Percentiles rank a stretch among this genome's conserved stretches.
These are phyloP conservation scores for Sialis fuliginosa DNA, from an alignment of 2,888 invertebrate genomes.

Conservation along the genomic window DNA sequence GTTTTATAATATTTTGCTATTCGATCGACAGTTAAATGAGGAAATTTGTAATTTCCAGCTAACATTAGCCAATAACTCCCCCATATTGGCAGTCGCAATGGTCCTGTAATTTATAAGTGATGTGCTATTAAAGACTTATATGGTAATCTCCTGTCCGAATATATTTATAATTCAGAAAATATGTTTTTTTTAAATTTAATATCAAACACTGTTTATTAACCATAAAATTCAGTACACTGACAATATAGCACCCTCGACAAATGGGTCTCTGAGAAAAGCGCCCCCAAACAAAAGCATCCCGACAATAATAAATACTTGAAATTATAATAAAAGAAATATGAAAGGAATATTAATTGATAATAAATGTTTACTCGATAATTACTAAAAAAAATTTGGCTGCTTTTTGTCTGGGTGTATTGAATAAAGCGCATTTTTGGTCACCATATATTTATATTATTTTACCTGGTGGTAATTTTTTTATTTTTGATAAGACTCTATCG, in stretches of 20 bases:
- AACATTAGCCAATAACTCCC: conserved; percentile 42
- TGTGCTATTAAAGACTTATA: neutral
- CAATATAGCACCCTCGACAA: no score
- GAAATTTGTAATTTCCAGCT: conserved; percentile 29
- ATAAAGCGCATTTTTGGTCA: neutral
- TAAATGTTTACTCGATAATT: neutral
- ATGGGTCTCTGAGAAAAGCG: no score
- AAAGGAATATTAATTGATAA: no score
- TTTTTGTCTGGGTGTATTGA: no score
- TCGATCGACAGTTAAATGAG: conserved; percentile 31
- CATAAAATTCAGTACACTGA: no score
- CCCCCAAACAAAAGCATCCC: no score
- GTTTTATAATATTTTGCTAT: conserved; percentile 38
- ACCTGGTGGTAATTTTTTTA: conserved; percentile 6
- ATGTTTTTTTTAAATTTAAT: no score
- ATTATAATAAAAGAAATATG: neutral
- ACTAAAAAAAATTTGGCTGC: neutral
- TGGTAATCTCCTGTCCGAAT: neutral
- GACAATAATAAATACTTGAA: neutral
- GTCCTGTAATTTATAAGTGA: conserved; percentile 26
- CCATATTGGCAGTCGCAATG: conserved; percentile 40
- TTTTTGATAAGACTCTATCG: neutral
- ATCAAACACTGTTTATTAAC: no score
- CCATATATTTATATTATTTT: neutral
- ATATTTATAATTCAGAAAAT: no score